Percentiles rank a stretch among this genome's conserved stretches.
phyloP scores from a whole-genome alignment of 2,797 vertebrate genomes.

The Pseudocheirus occidentalis region DNA sequence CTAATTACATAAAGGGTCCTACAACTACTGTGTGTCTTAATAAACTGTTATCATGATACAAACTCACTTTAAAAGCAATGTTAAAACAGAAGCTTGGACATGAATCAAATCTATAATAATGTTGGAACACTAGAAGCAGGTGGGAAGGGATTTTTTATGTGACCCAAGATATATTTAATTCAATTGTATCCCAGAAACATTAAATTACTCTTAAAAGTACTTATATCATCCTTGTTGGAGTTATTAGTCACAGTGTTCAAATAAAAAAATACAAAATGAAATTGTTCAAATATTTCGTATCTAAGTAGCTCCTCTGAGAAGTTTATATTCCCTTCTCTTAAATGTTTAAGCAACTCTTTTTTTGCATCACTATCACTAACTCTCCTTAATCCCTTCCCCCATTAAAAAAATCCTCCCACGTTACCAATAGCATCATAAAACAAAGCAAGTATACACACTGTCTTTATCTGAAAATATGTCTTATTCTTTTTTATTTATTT shows the following conservation, averaged over 20 bases:
- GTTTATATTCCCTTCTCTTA: not conserved
- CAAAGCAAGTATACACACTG: not conserved
- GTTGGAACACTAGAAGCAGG: constrained; percentile 8
- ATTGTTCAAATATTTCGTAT: not conserved
- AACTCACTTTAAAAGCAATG: not conserved
- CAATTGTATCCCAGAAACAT: not conserved
- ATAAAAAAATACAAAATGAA: not conserved
- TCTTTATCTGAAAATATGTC: not conserved
- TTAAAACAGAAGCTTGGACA: not conserved
- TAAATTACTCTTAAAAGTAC: not conserved
- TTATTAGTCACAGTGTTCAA: not conserved
- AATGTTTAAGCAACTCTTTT: not conserved
- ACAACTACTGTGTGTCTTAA: not conserved
- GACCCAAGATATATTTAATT: not conserved
- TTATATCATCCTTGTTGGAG: not conserved
- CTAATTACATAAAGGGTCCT: not conserved
- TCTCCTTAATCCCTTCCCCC: not conserved
- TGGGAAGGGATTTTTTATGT: not conserved
- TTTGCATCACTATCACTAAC: not conserved
- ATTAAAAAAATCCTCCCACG: not conserved
- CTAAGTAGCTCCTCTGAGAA: not conserved
- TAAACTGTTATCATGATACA: not conserved
- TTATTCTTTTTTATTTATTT: not conserved
- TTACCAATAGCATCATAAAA: not conserved
- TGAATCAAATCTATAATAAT: constrained; percentile 2